Conservation (phyloP, 2,113 vertebrate genomes). For the Conger conger region DNA sequence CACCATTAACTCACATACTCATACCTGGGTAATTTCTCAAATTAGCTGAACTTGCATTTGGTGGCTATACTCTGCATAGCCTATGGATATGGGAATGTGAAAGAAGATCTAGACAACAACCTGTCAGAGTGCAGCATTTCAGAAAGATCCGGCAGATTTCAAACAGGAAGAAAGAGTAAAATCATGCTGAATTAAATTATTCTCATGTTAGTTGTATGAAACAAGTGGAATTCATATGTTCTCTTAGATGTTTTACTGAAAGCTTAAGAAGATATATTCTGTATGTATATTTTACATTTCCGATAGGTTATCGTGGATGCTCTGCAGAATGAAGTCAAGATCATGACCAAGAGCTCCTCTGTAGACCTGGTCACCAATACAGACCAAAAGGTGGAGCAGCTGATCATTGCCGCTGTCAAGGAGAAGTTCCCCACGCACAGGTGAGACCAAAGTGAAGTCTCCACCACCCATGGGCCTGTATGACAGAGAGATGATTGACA, state of each 20-base stretch:
- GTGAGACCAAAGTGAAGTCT: slow-evolving; percentile 57
- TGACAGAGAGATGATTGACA: neutral
- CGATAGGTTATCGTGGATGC: slow-evolving; percentile 81
- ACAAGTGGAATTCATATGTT: neutral
- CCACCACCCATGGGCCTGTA: neutral
- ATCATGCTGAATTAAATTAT: neutral
- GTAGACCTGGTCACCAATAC: slow-evolving; percentile 93
- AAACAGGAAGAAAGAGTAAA: too few species aligned
- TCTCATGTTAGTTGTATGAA: neutral
- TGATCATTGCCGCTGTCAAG: slow-evolving; percentile 85
- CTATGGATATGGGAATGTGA: too few species aligned
- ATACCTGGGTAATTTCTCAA: too few species aligned
- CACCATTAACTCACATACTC: too few species aligned
- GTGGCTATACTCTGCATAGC: too few species aligned
- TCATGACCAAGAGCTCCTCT: slow-evolving; percentile 89
- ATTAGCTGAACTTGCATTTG: too few species aligned
- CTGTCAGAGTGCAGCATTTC: too few species aligned
- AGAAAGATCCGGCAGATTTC: too few species aligned
- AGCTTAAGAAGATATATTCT: neutral
- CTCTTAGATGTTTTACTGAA: neutral
- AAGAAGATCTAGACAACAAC: too few species aligned
- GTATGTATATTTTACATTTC: neutral
- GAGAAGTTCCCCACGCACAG: slow-evolving; percentile 89
- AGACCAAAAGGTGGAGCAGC: slow-evolving; percentile 92
- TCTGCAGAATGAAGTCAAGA: slow-evolving; percentile 73